A percentile compares a stretch with the other conserved stretches of the same genome.
Conservation (phyloP, 2,888 invertebrate genomes). For the Synergus itoensis region DNA sequence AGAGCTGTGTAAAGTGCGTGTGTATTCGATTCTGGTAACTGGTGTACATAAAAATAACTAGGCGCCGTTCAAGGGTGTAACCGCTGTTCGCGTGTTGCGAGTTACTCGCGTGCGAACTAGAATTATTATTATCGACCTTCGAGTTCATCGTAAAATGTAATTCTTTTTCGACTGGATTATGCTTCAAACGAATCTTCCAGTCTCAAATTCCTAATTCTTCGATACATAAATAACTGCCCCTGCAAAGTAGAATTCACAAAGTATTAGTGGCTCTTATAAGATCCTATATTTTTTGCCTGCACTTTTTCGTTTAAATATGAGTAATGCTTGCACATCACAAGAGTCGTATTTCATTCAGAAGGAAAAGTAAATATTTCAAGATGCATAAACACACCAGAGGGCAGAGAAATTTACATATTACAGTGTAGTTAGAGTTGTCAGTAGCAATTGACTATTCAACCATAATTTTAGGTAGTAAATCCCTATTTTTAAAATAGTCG, state of each 20-base stretch:
- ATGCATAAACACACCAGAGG: background rate
- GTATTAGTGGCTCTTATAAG: too few species aligned
- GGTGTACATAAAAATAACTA: slow-evolving; percentile 46
- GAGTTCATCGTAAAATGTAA: slow-evolving; percentile 47
- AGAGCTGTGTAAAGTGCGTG: slow-evolving; percentile 11
- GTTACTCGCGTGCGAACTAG: slow-evolving; percentile 58
- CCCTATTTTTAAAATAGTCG: background rate
- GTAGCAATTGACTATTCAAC: slow-evolving; percentile 13
- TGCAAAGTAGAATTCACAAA: too few species aligned
- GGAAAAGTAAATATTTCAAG: slow-evolving; percentile 16
- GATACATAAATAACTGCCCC: background rate
- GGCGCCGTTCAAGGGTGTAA: slow-evolving; percentile 45
- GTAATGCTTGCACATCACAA: background rate
- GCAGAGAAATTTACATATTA: slow-evolving; percentile 19
- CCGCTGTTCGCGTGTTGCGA: slow-evolving; percentile 57
- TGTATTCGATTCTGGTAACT: slow-evolving; percentile 32
- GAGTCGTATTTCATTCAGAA: background rate
- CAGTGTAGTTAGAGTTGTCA: background rate
- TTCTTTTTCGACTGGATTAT: slow-evolving; percentile 16
- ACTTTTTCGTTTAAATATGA: background rate
- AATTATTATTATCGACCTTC: slow-evolving; percentile 58
- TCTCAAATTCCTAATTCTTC: background rate
- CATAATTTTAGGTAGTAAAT: slow-evolving; percentile 25
- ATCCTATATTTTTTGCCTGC: too few species aligned
- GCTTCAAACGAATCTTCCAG: background rate